Evolutionary conservation across 2,113 vertebrate genomes (phyloP), one percentile per base, ranked within the genome.

Genomic region (Rhinogobius similis): DNA sequence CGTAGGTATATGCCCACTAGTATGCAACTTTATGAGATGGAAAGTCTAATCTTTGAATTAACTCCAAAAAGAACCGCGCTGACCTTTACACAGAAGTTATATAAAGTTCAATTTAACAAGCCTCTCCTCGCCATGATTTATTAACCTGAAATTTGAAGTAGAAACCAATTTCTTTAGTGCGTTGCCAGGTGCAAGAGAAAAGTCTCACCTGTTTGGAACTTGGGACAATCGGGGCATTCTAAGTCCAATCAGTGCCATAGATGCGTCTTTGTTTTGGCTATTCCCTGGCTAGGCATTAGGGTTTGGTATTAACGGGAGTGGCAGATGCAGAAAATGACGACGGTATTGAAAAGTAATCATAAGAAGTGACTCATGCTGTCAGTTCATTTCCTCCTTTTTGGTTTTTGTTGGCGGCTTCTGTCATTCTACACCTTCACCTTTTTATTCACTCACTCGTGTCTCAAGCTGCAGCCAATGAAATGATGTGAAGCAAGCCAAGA

Each of bases 41-140:
- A 92, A 92, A 89, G 84, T 87, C 68, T 89, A 85, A 92, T 93
- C 87, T 91, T 89, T 90, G 90, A 90, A 92, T 93, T 88, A 89
- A 79, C 83, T 88, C 86, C 3, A 63, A 86, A 89, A 87, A 87
- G 86, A 80, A 77, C 86, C 83, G 82, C 56, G 32, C 81, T 92
- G 92, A 93, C 92, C 93, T 92, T 93, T 92, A 88, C 82, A 78
- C 78, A 87, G 84, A 89, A 91, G 88, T 89, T 91, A 90, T 90
- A 90, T 91, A 90, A 92, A 92, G 88, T 90, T 90, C 79, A 87
- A 84, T 90, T 90, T 90, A 90, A 92, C 86, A 83, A 89, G 85
- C 79, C 73, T 86, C 84, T 89, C 81, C 68, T 76, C 70, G 79
- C 68, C 76, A 67, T 88, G 89, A 91, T 92, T 91, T 91, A 91